A percentile compares a stretch with the other conserved stretches of the same genome.
Evolutionary conservation across 2,888 invertebrate species (phyloP).

Genomic region (Melikaiella ostensackeni): DNA sequence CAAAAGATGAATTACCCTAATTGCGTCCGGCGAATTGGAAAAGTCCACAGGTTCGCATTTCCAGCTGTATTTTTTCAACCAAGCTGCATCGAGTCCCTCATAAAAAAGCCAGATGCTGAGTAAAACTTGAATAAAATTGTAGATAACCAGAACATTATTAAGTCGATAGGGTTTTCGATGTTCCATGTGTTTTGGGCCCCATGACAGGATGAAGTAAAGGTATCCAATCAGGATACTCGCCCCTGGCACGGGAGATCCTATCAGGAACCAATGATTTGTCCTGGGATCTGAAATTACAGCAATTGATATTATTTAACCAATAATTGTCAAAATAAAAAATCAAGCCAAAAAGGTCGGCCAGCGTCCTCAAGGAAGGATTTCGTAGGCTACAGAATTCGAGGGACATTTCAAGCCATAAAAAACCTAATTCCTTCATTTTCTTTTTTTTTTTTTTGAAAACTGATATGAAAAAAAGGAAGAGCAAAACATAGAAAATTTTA

Average conservation of each 20-base stretch:
- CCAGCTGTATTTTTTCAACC: slow-evolving; percentile 91
- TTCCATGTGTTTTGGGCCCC: slow-evolving; percentile 93
- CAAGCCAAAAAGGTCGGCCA: too few species aligned
- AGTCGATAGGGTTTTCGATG: slow-evolving; percentile 91
- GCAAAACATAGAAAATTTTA: too few species aligned
- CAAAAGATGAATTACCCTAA: slow-evolving; percentile 82
- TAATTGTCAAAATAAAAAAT: background rate
- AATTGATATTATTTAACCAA: too few species aligned
- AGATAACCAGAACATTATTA: slow-evolving; percentile 87
- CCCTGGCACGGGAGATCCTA: slow-evolving; percentile 85
- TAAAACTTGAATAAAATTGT: slow-evolving; percentile 93
- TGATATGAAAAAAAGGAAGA: too few species aligned
- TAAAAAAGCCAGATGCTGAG: slow-evolving; percentile 89
- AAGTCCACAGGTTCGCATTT: slow-evolving; percentile 95
- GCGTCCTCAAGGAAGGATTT: too few species aligned
- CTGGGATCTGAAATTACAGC: slow-evolving; percentile 79
- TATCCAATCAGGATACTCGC: slow-evolving; percentile 83
- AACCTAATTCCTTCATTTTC: too few species aligned
- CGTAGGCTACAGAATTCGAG: too few species aligned
- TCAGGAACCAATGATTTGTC: slow-evolving; percentile 87
- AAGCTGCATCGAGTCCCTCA: slow-evolving; percentile 87
- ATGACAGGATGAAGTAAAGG: slow-evolving; percentile 85
- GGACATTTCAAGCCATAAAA: too few species aligned
- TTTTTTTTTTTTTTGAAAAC: too few species aligned
- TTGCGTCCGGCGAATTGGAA: slow-evolving; percentile 85